phyloP scores from a whole-genome alignment of 2,888 invertebrate genomes.

The Dynastes tityus region DNA sequence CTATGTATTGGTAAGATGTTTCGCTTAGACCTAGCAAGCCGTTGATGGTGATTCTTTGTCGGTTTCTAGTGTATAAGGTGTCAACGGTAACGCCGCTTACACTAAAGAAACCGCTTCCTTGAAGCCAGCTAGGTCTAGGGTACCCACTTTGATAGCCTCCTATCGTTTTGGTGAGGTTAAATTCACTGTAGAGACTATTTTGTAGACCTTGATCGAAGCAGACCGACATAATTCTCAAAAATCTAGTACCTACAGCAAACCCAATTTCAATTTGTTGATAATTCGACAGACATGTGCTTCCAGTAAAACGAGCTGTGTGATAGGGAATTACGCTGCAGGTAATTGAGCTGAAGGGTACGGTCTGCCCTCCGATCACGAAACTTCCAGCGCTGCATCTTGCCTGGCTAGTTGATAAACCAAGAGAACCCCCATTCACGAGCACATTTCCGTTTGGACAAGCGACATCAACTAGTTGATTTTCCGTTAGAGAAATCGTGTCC shows the following conservation, averaged over 20 bases:
- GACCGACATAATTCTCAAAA: slow-evolving; percentile 72
- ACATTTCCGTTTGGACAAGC: slow-evolving; percentile 58
- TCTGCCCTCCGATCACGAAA: slow-evolving; percentile 56
- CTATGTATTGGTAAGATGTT: slow-evolving; percentile 69
- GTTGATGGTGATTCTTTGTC: slow-evolving; percentile 64
- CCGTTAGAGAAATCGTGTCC: slow-evolving; percentile 52
- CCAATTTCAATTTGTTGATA: slow-evolving; percentile 71
- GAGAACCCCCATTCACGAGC: slow-evolving; percentile 50
- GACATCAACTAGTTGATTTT: slow-evolving; percentile 54
- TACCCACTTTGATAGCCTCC: slow-evolving; percentile 71
- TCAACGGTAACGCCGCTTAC: slow-evolving; percentile 57
- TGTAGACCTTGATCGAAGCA: slow-evolving; percentile 73
- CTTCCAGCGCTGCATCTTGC: slow-evolving; percentile 56
- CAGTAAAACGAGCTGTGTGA: slow-evolving; percentile 69
- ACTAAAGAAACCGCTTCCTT: slow-evolving; percentile 70
- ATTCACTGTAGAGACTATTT: slow-evolving; percentile 73
- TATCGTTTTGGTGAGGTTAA: slow-evolving; percentile 71
- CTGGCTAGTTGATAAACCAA: slow-evolving; percentile 39
- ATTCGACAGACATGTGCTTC: slow-evolving; percentile 67
- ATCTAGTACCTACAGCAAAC: slow-evolving; percentile 70
- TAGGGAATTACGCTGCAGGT: slow-evolving; percentile 68
- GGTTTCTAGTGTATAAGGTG: slow-evolving; percentile 62
- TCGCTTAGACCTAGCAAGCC: slow-evolving; percentile 60
- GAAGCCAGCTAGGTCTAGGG: slow-evolving; percentile 71
- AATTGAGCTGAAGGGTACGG: slow-evolving; percentile 67